A percentile compares a stretch with the other conserved stretches of the same genome.
Evolutionary conservation across 1,140 invertebrate genomes (phyloP).

Genomic region (Dreissena rostriformis): DNA sequence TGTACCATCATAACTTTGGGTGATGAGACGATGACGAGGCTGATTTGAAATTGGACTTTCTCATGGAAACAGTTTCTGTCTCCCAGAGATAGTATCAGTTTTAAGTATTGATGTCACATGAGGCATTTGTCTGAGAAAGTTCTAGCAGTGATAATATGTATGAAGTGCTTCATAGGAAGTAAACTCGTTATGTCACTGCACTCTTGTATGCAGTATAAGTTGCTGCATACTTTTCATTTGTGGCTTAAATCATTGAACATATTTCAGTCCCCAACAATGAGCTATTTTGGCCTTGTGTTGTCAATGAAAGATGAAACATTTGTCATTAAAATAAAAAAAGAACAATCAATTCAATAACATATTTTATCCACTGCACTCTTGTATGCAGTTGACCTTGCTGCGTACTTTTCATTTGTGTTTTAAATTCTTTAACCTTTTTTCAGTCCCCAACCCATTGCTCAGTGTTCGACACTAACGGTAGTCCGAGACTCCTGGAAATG

Average conservation of each 20-base stretch:
- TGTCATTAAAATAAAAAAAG: not conserved
- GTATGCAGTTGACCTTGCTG: no score
- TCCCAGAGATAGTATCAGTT: not conserved
- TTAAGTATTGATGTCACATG: not conserved
- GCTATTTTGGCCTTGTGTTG: not conserved
- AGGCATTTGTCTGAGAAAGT: slow-evolving; percentile 35
- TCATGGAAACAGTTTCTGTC: slow-evolving; percentile 3
- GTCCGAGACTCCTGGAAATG: no score
- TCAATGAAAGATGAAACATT: not conserved
- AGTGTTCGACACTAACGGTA: no score
- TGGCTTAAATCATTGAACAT: not conserved
- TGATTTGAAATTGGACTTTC: not conserved
- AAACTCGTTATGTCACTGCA: not conserved
- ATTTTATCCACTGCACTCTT: not conserved
- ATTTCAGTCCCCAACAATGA: not conserved
- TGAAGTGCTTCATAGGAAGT: not conserved
- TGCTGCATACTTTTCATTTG: slow-evolving; percentile 3
- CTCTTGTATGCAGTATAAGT: not conserved
- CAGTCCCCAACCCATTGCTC: slow-evolving; percentile 6
- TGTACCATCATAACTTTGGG: not conserved
- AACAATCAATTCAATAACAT: no score
- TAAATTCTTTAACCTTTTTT: no score
- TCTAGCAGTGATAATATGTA: not conserved
- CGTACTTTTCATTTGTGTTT: no score
- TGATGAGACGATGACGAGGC: slow-evolving; percentile 39